Evolutionary conservation across 2,113 vertebrate species (phyloP).

Genomic region (Anser brachyrhynchus): DNA sequence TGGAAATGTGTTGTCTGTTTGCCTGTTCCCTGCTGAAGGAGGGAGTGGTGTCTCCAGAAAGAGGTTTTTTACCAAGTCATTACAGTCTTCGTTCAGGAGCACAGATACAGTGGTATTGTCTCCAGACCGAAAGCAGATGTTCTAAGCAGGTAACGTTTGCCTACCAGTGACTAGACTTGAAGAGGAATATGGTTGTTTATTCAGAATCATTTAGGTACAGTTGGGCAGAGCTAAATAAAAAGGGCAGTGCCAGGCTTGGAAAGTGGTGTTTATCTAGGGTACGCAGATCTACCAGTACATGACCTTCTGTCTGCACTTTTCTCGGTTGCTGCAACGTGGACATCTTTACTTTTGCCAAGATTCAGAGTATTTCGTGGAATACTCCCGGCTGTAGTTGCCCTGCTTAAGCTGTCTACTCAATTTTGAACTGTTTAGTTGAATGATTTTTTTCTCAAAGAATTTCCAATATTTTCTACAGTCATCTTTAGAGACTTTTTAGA

Average conservation of each 20-base stretch:
- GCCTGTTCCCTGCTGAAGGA: not conserved
- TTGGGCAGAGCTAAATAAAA: not conserved
- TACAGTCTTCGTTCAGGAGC: not conserved
- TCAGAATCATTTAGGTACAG: not conserved
- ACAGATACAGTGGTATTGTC: not conserved
- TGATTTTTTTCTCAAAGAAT: not conserved
- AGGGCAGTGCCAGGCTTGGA: not conserved
- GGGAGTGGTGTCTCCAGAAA: not conserved
- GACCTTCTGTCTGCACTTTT: not conserved
- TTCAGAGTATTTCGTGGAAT: not conserved
- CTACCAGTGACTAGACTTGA: not conserved
- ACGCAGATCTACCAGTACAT: rapidly evolving
- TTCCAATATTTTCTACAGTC: not conserved
- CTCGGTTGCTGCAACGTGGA: not conserved
- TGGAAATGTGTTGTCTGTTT: not conserved
- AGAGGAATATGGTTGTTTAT: not conserved
- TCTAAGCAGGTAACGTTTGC: not conserved
- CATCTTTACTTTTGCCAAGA: not conserved
- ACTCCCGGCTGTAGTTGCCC: not conserved
- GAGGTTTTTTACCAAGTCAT: not conserved
- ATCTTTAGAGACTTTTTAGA: not conserved
- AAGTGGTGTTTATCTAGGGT: not conserved
- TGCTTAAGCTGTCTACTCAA: not conserved
- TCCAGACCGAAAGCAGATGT: not conserved
- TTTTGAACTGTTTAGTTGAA: not conserved